Evolutionary conservation across 2,113 vertebrate species (phyloP).

Genomic region (Laticauda colubrina): DNA sequence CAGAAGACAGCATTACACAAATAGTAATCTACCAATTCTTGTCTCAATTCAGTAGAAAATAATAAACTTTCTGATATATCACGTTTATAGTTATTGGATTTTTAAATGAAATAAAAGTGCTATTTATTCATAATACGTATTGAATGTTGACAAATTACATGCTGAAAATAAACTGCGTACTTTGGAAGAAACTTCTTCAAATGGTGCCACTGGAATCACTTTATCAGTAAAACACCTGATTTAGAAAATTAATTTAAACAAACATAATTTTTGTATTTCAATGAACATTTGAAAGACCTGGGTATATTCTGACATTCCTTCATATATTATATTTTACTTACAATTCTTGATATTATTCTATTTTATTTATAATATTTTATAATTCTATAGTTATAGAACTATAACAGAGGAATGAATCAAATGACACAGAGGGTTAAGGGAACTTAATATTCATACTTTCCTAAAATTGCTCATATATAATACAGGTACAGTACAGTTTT

Average conservation of each 20-base stretch:
- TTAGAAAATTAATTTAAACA: background rate
- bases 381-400: constrained; percentile 6
- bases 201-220: background rate
- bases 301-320: background rate
- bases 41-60: background rate
- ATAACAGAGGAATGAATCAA: background rate
- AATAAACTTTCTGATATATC: background rate
- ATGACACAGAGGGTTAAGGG: background rate
- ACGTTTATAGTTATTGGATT: background rate
- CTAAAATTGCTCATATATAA: background rate
- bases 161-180: background rate
- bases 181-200: background rate
- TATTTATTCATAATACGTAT: background rate
- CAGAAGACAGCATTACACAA: background rate
- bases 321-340: background rate
- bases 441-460: background rate
- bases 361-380: background rate
- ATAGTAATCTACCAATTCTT: background rate
- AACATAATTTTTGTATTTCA: background rate
- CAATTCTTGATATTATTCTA: background rate
- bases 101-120: background rate
- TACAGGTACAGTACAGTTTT: background rate
- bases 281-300: background rate
- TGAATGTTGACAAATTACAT: background rate
- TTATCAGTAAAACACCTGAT: background rate